Evolutionary conservation across 2,888 invertebrate species (phyloP).

Genomic region (Tryphoninae sp.): DNA sequence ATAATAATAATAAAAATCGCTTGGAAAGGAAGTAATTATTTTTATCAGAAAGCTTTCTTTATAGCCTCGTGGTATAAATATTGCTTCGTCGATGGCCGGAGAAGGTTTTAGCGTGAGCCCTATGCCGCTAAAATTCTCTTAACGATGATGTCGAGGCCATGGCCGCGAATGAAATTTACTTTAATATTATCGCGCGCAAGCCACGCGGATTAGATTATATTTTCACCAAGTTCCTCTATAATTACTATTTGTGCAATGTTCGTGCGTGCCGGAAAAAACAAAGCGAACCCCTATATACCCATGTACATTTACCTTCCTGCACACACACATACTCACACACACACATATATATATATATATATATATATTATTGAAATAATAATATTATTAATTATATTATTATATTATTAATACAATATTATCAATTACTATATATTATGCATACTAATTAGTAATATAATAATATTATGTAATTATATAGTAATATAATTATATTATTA

Average conservation of each 20-base stretch:
- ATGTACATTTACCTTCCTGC: neutral
- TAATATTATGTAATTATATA: too few relatives aligned
- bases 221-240: conserved; percentile 47
- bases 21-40: conserved; percentile 19
- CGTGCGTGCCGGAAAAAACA: conserved; percentile 42
- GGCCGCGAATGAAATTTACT: conserved; percentile 49
- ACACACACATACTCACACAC: neutral
- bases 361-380: too few relatives aligned
- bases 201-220: conserved; percentile 42
- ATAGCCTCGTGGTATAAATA: neutral
- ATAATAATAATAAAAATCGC: conserved; percentile 11
- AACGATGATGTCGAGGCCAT: conserved; percentile 12
- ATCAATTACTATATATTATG: too few relatives aligned
- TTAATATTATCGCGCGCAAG: conserved; percentile 43
- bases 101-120: neutral
- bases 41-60: conserved; percentile 33
- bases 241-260: conserved; percentile 55
- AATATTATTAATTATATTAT: too few relatives aligned
- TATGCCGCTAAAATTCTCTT: neutral
- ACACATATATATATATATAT: neutral
- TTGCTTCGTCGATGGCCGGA: neutral
- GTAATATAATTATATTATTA: too few relatives aligned
- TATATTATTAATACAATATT: too few relatives aligned
- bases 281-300: neutral
- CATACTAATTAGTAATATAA: too few relatives aligned